Conservation (phyloP, 2,113 vertebrate genomes). For the Forbesichthys agassizii region DNA sequence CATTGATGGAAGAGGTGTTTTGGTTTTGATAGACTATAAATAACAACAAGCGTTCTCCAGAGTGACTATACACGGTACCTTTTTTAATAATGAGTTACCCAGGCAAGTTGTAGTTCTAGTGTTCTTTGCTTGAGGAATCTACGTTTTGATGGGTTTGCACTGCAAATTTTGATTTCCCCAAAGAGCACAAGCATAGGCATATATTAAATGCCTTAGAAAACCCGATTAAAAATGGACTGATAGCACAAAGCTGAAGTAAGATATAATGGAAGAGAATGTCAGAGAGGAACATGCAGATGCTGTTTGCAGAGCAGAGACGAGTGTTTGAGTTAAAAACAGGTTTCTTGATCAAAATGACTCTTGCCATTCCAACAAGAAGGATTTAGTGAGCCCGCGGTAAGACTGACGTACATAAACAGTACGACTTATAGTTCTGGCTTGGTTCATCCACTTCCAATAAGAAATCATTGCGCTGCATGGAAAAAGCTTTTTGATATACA, state of each 20-base stretch:
- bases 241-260: constrained; percentile 57
- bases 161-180: constrained; percentile 71
- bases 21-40: no score
- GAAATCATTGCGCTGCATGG: constrained; percentile 59
- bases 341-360: constrained; percentile 38
- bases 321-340: constrained; percentile 15
- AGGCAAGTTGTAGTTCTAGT: constrained; percentile 39
- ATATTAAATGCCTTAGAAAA: constrained; percentile 81
- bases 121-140: constrained; percentile 54
- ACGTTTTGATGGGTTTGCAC: constrained; percentile 71
- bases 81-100: no score
- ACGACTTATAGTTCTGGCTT: constrained; percentile 41
- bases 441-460: constrained; percentile 39
- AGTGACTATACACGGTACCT: no score
- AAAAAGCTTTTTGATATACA: constrained; percentile 56
- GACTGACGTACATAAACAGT: constrained; percentile 36
- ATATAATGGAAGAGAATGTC: constrained; percentile 22
- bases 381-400: constrained; percentile 38
- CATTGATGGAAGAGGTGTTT: no score
- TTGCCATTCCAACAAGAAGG: constrained; percentile 25
- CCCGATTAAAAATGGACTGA: constrained; percentile 67
- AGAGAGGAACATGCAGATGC: constrained; percentile 30
- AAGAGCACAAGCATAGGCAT: constrained; percentile 76
- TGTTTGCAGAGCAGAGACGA: constrained; percentile 38
- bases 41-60: no score